Evolutionary conservation across 2,888 invertebrate species (phyloP), one percentile per base, ranked within the genome.

Genomic region (Drosophila kanekoi): DNA sequence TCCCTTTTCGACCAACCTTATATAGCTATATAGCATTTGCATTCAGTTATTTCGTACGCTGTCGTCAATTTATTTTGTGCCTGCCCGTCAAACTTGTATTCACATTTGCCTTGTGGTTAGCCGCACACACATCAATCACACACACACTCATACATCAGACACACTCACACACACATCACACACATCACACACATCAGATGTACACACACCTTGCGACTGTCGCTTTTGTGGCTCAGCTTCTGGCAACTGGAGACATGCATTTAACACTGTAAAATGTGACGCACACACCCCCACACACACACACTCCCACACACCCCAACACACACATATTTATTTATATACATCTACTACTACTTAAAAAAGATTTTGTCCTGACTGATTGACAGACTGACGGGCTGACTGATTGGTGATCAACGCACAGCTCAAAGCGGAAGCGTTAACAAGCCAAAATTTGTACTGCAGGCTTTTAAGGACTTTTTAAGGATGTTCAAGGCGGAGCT

Each of bases 41-140:
- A 57, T 60, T 54, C 49, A 11, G 18, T 53, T 56, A 70, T 79
- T 69, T 56, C 49, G 33, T 44, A 54, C 20, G 52, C 78, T 69
- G 54, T 62, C 58, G 45, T 77, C 81, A 67, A 82, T 87, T 87
- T 87, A 80, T 83, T 77, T 80, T 68, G 73, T 65, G 66, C 60
- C 56, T 54, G 49, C 54, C 47, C 60, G 18, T 62, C 70, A 61
- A 81, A 67, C 74, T 77, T 49, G 58, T 72, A 72, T 80, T 72
- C 74, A 53, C 69, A 80, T 76, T 76, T 63, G 77, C 70, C 76
- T 66, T 68, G 79, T 43, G 79, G 70, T 65, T 59, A 65, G 47
- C 23, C 53, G 35, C 47, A 37, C 16, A 53, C 43, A 51, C 60
- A 53, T 62, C 52, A 35, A 64, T 43, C 53, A 49, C 53, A 45